Evolutionary conservation across 2,888 invertebrate species (phyloP).

Genomic region (Masnerella sp.): DNA sequence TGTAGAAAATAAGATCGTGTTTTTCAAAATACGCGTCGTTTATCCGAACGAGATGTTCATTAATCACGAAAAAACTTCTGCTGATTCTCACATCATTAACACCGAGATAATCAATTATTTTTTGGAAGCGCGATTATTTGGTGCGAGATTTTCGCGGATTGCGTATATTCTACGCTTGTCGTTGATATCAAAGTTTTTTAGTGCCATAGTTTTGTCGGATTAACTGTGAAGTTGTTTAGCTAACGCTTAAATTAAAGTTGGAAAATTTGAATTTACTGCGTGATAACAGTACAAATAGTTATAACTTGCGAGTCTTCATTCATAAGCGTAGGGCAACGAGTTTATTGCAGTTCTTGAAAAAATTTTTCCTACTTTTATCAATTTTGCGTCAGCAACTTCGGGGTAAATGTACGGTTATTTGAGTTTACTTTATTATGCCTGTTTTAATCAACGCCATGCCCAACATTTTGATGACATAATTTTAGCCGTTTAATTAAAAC

Average conservation of each 20-base stretch:
- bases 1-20: neutral
- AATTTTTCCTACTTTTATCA: no score
- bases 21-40: neutral
- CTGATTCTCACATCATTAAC: constrained; percentile 1
- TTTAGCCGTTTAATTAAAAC: neutral
- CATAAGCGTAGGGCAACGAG: no score
- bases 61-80: constrained; percentile 10
- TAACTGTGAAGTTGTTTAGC: no score
- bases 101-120: neutral
- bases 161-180: neutral
- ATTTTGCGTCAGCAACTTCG: neutral
- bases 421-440: neutral
- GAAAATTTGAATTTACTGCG: no score
- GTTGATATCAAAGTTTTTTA: no score
- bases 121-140: neutral
- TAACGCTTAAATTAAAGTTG: no score
- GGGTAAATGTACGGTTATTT: no score
- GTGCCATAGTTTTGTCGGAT: no score
- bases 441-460: neutral
- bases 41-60: neutral
- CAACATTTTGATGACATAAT: neutral
- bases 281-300: no score
- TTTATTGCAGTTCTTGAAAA: no score
- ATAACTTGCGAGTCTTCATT: no score
- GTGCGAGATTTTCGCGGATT: neutral